Percentiles rank a stretch among this genome's conserved stretches.
These are phyloP conservation scores for Cydia strobilella DNA, from an alignment of 1,140 invertebrate species.

Conservation along the genomic window DNA sequence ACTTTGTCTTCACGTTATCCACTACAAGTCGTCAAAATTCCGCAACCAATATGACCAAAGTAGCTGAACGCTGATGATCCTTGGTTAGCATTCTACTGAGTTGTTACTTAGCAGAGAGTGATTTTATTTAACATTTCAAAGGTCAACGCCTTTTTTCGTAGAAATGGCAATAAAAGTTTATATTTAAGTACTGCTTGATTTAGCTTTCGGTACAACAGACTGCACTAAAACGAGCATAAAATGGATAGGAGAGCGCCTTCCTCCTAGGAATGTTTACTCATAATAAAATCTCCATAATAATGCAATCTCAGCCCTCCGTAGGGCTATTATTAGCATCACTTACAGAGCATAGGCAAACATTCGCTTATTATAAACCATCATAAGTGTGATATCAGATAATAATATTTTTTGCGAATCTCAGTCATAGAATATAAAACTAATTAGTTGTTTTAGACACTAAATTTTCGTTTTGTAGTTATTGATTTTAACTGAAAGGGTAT, in stretches of 20 bases:
- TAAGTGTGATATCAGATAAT: not conserved
- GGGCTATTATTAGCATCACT: not conserved
- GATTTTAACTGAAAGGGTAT: no score
- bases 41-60: not conserved
- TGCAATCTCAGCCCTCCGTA: conserved; percentile 55
- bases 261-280: conserved; percentile 36
- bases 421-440: no score
- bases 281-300: conserved; percentile 48
- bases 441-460: no score
- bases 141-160: not conserved
- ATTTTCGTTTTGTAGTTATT: no score
- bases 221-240: conserved; percentile 20
- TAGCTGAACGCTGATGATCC: not conserved
- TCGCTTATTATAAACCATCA: not conserved
- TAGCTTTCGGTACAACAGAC: not conserved
- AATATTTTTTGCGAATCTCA: not conserved
- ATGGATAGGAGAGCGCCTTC: not conserved
- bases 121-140: not conserved
- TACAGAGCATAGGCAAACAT: not conserved
- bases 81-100: no score
- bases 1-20: no score
- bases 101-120: not conserved
- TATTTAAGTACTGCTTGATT: not conserved
- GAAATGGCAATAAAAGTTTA: not conserved
- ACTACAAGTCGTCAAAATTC: no score